Conservation (phyloP, 2,113 vertebrate genomes). For the Ictalurus punctatus region DNA sequence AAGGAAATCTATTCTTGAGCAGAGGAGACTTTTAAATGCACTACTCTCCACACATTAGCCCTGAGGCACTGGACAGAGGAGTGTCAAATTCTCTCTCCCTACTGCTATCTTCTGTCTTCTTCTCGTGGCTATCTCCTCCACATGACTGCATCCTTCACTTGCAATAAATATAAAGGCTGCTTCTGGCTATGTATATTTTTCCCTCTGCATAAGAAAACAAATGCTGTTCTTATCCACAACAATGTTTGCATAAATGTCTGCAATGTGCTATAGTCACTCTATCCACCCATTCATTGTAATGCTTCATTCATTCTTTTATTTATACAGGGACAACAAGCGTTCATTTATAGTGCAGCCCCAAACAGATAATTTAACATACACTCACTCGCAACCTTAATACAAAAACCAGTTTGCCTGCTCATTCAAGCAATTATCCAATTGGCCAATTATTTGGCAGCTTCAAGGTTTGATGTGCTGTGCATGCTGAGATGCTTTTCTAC, state of each 20-base stretch:
- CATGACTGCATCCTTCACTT: constrained; percentile 68
- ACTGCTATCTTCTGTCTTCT: constrained; percentile 60
- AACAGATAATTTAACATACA: neutral
- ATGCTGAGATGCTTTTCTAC: neutral
- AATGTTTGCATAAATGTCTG: neutral
- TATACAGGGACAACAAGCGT: too few species aligned
- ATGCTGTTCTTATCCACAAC: neutral
- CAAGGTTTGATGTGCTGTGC: neutral
- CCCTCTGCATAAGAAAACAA: neutral
- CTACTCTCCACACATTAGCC: constrained; percentile 41
- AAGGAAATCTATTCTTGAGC: constrained; percentile 7
- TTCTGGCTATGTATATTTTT: constrained; percentile 56
- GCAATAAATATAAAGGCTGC: constrained; percentile 64
- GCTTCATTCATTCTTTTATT: neutral
- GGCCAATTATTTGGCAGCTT: neutral
- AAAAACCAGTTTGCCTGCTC: neutral
- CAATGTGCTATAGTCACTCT: neutral
- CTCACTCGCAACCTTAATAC: neutral
- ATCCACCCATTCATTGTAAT: neutral
- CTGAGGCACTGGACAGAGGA: constrained; percentile 29
- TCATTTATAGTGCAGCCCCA: neutral
- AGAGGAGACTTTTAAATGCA: constrained; percentile 48
- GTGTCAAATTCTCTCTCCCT: constrained; percentile 42
- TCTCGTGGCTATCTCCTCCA: constrained; percentile 63
- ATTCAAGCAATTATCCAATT: neutral